These are phyloP conservation scores for Drosophila sechellia DNA, from an alignment of 1,140 invertebrate species.

Conservation along the genomic window DNA sequence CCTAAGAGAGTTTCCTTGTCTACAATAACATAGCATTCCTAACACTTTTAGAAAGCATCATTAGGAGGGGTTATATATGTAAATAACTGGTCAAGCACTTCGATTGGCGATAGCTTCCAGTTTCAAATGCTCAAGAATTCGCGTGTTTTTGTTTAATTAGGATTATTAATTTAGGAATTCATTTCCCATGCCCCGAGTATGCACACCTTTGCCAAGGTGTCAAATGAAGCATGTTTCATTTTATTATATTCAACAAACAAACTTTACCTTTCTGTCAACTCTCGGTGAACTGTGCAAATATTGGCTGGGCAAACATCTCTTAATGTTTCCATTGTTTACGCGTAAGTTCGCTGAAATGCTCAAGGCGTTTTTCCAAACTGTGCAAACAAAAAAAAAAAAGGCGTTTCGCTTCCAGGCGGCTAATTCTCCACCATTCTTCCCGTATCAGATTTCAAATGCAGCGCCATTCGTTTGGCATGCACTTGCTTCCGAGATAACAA, in stretches of 20 bases:
- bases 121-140: background rate
- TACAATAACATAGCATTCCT: constrained; percentile 4
- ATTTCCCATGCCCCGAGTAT: constrained; percentile 4
- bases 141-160: too few relatives aligned
- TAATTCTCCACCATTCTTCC: constrained; percentile 29
- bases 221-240: constrained; percentile 23
- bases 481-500: constrained; percentile 74
- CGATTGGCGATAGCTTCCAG: background rate
- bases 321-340: constrained; percentile 45
- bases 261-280: constrained; percentile 44
- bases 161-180: too few relatives aligned
- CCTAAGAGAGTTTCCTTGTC: constrained; percentile 29
- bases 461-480: constrained; percentile 41
- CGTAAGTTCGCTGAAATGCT: constrained; percentile 43
- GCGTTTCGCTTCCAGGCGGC: constrained; percentile 42
- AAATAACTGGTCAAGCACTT: background rate
- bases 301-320: constrained; percentile 33
- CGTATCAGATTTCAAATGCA: constrained; percentile 48
- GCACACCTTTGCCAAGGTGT: constrained; percentile 12
- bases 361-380: constrained; percentile 30
- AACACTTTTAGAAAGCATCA: background rate
- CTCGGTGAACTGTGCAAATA: constrained; percentile 63
- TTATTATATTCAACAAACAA: constrained; percentile 8
- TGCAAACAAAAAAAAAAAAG: constrained; percentile 38
- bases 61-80: background rate